These are phyloP conservation scores for Glandiceps talaboti DNA, from an alignment of 53 echinoderm and acorn worm genomes.

Conservation along the genomic window DNA sequence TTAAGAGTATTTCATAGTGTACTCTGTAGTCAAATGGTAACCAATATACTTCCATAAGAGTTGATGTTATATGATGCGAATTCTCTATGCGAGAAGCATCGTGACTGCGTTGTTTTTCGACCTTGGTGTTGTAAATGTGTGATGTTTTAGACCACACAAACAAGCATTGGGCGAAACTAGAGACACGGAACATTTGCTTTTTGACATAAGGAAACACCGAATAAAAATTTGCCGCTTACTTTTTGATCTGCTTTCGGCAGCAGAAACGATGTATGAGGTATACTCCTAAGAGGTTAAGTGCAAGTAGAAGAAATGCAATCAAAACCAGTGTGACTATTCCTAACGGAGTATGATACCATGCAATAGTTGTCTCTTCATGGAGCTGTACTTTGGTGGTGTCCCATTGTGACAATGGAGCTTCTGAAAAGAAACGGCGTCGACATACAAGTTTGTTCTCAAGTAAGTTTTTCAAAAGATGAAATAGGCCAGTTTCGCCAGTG, in stretches of 20 bases:
- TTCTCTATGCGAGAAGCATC: too few relatives aligned
- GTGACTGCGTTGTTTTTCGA: too few relatives aligned
- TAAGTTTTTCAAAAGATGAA: too few relatives aligned
- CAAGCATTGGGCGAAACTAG: neutral
- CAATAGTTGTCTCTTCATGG: neutral
- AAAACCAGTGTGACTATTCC: neutral
- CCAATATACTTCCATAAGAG: too few relatives aligned
- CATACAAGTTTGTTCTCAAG: too few relatives aligned
- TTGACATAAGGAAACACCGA: neutral
- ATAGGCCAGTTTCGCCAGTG: too few relatives aligned
- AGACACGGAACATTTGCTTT: neutral
- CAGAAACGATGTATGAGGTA: neutral
- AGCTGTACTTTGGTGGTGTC: neutral
- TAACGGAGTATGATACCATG: neutral
- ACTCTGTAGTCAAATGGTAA: too few relatives aligned
- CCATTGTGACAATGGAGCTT: neutral
- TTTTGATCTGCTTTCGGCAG: neutral
- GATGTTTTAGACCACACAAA: too few relatives aligned
- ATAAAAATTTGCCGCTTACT: neutral
- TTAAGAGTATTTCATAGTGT: too few relatives aligned
- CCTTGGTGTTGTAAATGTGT: too few relatives aligned
- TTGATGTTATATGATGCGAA: too few relatives aligned
- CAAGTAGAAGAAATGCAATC: neutral
- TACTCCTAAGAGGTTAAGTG: neutral
- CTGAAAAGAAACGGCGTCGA: neutral